Conservation (phyloP, 2,113 vertebrate species). For the Engraulis encrasicolus region DNA sequence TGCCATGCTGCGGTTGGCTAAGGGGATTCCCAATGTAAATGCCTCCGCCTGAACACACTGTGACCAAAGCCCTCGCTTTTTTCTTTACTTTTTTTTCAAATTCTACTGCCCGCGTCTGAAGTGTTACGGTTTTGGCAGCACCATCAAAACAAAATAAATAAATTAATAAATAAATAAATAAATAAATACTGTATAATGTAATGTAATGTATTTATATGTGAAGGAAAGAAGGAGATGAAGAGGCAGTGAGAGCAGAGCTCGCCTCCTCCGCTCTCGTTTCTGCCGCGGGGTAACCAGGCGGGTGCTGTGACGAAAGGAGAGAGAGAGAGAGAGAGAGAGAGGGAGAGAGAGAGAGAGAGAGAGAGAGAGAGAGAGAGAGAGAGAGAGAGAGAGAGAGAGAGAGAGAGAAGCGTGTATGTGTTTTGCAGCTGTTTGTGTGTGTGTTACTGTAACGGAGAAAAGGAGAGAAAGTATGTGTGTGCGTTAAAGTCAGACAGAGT, state of each 20-base stretch:
- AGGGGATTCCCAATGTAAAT: conserved; percentile 39
- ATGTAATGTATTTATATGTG: too few relatives aligned
- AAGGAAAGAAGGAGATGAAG: neutral
- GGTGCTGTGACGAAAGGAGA: conserved; percentile 37
- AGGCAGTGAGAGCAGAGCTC: neutral
- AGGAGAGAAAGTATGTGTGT: too few relatives aligned
- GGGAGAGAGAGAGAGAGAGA: too few relatives aligned
- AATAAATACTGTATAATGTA: too few relatives aligned
- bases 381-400: too few relatives aligned
- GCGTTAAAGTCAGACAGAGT: too few relatives aligned
- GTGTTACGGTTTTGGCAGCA: conserved; percentile 32
- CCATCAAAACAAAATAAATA: conserved; percentile 26
- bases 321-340: neutral
- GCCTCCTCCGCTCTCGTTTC: conserved; percentile 7
- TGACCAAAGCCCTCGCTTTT: conserved; percentile 29
- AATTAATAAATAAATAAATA: too few relatives aligned
- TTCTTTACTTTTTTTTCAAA: too few relatives aligned
- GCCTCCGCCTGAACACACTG: neutral
- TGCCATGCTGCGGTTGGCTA: neutral
- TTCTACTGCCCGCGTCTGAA: conserved; percentile 9
- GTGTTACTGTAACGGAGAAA: too few relatives aligned
- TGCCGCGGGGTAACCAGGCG: neutral
- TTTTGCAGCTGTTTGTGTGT: too few relatives aligned
- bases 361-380: too few relatives aligned
- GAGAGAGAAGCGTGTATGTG: too few relatives aligned